Evolutionary conservation across 2,888 invertebrate genomes (phyloP).

Genomic region (Erynnis tages): DNA sequence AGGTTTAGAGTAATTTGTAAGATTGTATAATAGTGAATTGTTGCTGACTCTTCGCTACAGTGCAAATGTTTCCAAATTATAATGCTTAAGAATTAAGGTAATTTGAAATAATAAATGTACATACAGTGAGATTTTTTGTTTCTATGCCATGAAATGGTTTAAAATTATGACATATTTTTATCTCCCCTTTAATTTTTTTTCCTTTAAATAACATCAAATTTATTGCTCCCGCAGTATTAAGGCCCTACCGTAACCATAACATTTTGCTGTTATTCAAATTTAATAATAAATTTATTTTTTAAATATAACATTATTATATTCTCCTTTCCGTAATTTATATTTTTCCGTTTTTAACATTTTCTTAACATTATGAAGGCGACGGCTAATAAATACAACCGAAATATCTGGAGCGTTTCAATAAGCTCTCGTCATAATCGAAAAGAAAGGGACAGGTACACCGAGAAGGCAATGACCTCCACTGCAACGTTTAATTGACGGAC

Average conservation of each 20-base stretch:
- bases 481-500: constrained; percentile 58
- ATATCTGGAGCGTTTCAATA: neutral
- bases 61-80: constrained; percentile 42
- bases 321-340: no score
- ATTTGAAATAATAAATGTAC: constrained; percentile 54
- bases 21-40: constrained; percentile 42
- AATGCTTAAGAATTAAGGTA: constrained; percentile 39
- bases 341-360: no score
- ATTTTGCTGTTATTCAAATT: no score
- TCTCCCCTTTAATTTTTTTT: no score
- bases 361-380: neutral
- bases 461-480: constrained; percentile 59
- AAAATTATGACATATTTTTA: no score
- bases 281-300: no score
- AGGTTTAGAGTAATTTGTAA: constrained; percentile 48
- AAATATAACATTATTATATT: no score
- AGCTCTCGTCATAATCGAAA: constrained; percentile 12
- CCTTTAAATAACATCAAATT: no score
- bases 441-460: constrained; percentile 19
- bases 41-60: constrained; percentile 25
- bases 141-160: constrained; percentile 10
- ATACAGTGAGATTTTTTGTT: constrained; percentile 39
- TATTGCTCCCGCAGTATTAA: no score
- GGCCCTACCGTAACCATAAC: no score
- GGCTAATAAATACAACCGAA: neutral